Evolutionary conservation across 2,113 vertebrate species (phyloP).

Genomic region (Mugil cephalus): DNA sequence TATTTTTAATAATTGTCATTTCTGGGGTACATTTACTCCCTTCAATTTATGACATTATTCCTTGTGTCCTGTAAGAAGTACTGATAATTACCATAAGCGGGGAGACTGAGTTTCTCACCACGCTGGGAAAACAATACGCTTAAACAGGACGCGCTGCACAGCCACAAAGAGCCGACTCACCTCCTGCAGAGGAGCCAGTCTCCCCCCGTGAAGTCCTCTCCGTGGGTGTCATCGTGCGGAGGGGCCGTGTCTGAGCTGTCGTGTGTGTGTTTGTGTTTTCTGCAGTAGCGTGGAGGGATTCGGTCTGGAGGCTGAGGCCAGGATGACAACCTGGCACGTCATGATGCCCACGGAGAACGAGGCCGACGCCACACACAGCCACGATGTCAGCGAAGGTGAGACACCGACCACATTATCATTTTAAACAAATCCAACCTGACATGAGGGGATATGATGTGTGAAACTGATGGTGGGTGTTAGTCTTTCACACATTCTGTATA

Average conservation of each 20-base stretch:
- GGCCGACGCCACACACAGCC: constrained; percentile 89
- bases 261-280: constrained; percentile 38
- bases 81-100: background rate
- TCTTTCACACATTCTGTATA: too few relatives aligned
- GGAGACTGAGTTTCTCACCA: constrained; percentile 15
- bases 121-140: constrained; percentile 17
- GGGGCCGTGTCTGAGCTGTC: background rate
- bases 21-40: too few relatives aligned
- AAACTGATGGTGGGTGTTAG: too few relatives aligned
- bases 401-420: too few relatives aligned
- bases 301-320: constrained; percentile 96
- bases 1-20: too few relatives aligned
- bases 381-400: constrained; percentile 95
- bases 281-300: constrained; percentile 94
- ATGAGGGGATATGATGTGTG: background rate
- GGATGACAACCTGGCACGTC: constrained; percentile 99
- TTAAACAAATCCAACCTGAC: background rate
- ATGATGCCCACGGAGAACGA: constrained; percentile 95
- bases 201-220: background rate
- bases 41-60: too few relatives aligned
- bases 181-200: background rate
- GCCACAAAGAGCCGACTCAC: constrained; percentile 6
- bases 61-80: background rate
- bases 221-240: background rate
- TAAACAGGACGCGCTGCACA: background rate